Conservation (phyloP, 2,888 invertebrate species). For the Homarus gammarus region DNA sequence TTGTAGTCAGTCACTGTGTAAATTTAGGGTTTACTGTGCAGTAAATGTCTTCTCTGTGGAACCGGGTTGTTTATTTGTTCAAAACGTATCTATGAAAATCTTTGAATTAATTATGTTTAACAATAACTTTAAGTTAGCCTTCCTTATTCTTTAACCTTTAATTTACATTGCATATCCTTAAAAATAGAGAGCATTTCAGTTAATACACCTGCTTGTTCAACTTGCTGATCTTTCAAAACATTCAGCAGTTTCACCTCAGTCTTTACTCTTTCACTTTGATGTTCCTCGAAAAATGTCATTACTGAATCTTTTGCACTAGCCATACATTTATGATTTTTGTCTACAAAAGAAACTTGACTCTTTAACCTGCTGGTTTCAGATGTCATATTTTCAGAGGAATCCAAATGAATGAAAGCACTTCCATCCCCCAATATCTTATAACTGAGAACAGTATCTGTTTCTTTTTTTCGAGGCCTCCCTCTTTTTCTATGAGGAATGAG, state of each 20-base stretch:
- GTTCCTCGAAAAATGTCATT: not conserved
- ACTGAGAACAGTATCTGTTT: not conserved
- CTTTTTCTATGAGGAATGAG: not conserved
- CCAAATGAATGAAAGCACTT: not conserved
- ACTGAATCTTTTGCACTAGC: not conserved
- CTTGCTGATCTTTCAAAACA: not conserved
- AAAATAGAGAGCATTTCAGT: conserved; percentile 8
- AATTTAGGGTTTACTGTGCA: too few relatives aligned
- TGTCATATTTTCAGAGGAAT: not conserved
- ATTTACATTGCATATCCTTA: conserved; percentile 3
- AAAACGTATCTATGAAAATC: too few relatives aligned
- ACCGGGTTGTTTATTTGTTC: too few relatives aligned
- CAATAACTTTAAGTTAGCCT: not conserved
- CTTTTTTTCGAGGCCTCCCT: not conserved
- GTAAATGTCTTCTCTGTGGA: too few relatives aligned
- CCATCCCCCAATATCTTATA: not conserved
- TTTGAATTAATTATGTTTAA: too few relatives aligned
- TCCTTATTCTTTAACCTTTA: not conserved
- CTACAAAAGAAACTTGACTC: not conserved
- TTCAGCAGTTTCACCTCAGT: conserved; percentile 11
- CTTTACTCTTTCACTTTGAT: not conserved
- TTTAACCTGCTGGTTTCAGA: not conserved
- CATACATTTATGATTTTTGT: not conserved
- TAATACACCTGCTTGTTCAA: conserved; percentile 31
- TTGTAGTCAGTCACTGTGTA: too few relatives aligned